Evolutionary conservation across 2,888 invertebrate genomes (phyloP), one percentile per base, ranked within the genome.

Genomic region (Lasioglossum leucozonium): DNA sequence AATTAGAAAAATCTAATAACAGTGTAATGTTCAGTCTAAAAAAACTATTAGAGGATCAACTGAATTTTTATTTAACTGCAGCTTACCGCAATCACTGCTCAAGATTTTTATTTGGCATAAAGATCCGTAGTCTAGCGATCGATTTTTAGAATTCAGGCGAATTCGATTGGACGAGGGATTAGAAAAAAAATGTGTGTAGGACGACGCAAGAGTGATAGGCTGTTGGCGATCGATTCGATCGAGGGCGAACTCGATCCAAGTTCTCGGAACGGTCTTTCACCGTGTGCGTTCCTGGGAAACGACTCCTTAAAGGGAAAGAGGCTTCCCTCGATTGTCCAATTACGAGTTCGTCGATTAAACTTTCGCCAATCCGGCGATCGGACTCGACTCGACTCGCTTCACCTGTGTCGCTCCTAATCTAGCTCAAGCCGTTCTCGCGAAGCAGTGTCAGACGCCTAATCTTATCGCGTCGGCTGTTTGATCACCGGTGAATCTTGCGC

Each of bases 261-360:
- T 87, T 85, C 87, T 84, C 37, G 77, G 72, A 86, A 82, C 77
- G 81, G 71, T 89, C 90, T 87, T 90, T 89, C 88, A 71, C 77
- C 80, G 77, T n/a, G 74, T 81, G 77, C 11, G 42, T 86, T 88
- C 79, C 84, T 77, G 69, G 79, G 78, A 83, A 90, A 84, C 77
- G 75, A 81, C 18, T 74, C 81, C 86, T 76, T 86, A 77, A 81
- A 79, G 67, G 86, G 88, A 88, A 90, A 86, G 82, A 81, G 84
- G 83, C 89, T 84, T 81, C 78, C 78, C 72, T 85, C 77, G 79
- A 86, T 79, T 72, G 76, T 84, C 84, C 84, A 83, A 84, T 90
- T 85, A 87, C 72, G 78, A 76, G 78, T 76, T 81, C 47, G 82
- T 69, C 82, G 81, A 86, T 90, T 78, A 84, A 89, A 90, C 90